Conservation (phyloP, 1,140 invertebrate species). For the Tetragnatha versicolor region DNA sequence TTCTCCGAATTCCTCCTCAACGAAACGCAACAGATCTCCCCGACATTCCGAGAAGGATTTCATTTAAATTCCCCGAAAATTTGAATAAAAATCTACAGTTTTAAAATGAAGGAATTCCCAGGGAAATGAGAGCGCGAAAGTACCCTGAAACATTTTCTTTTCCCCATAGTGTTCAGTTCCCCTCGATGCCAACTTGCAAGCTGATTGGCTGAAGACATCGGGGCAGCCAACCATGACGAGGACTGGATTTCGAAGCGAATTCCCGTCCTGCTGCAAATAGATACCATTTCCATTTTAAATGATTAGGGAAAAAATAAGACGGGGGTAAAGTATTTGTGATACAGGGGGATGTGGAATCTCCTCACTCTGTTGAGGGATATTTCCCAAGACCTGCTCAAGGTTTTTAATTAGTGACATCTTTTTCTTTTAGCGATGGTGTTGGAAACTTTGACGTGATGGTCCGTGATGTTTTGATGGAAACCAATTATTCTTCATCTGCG, state of each 20-base stretch:
- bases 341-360: neutral
- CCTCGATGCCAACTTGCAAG: neutral
- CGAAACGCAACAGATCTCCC: no score
- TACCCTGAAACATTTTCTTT: neutral
- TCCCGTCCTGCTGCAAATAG: neutral
- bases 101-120: neutral
- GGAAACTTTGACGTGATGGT: no score
- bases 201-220: constrained; percentile 23
- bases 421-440: no score
- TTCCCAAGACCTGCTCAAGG: neutral
- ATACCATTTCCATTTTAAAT: constrained; percentile 1
- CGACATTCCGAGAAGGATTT: no score
- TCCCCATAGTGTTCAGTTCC: constrained; percentile 9
- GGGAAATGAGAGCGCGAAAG: neutral
- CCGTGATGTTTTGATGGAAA: no score
- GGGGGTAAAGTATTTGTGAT: neutral
- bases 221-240: constrained; percentile 5
- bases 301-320: constrained; percentile 9
- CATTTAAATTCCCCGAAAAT: no score
- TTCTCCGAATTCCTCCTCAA: no score
- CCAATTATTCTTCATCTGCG: no score
- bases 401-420: constrained; percentile 3
- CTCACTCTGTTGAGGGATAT: neutral
- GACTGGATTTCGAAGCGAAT: neutral
- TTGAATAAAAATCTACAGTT: neutral